Evolutionary conservation across 2,888 invertebrate species (phyloP), one percentile per base, ranked within the genome.

Genomic region (Orthosia gracilis): DNA sequence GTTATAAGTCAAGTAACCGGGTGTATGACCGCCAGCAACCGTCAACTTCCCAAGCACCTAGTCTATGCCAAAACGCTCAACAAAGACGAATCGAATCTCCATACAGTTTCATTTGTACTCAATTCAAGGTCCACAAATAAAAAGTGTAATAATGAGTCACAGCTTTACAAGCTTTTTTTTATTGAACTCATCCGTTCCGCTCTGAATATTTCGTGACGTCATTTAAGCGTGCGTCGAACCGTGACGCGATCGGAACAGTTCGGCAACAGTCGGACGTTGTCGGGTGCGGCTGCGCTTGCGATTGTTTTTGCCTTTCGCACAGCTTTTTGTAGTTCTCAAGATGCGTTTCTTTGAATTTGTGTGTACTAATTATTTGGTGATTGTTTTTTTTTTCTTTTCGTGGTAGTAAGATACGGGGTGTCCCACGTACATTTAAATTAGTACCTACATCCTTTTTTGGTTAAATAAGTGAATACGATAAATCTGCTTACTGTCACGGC

Each of bases 171-270:
- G 79, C 50, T 80, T 84, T 77, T 82, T 82, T 82, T 82, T 74
- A 52, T 65, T 50, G 50, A 70, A 64, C 61, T 67, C 77, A 82
- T 76, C 65, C 76, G 86, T 88, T 85, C 79, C 79, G 88, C 78
- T 88, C 88, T 80, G 69, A 77, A 86, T 86, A 76, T 45, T 57
- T 59, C 23, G 65, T 87, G 86, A 87, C 86, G 86, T 88, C 83
- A 88, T 12, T 59, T 57, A 59, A 71, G 66, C 74, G 75, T 67
- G 58, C 57, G 72, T 13, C 78, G 87, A 78, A 76, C 81, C 87
- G 76, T 83, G 76, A 80, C 79, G 76, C 69, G 71, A 31, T 87
- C 87, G 86, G 86, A 77, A 73, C 58, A 79, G 23, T 87, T 73
- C 87, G 87, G 52, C 69, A 23, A 83, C 77, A 71, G 75, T 86